A percentile compares a stretch with the other conserved stretches of the same genome.
These are phyloP conservation scores for Porites divaricata DNA, from an alignment of 92 coral and sea anemone genomes.

Conservation along the genomic window DNA sequence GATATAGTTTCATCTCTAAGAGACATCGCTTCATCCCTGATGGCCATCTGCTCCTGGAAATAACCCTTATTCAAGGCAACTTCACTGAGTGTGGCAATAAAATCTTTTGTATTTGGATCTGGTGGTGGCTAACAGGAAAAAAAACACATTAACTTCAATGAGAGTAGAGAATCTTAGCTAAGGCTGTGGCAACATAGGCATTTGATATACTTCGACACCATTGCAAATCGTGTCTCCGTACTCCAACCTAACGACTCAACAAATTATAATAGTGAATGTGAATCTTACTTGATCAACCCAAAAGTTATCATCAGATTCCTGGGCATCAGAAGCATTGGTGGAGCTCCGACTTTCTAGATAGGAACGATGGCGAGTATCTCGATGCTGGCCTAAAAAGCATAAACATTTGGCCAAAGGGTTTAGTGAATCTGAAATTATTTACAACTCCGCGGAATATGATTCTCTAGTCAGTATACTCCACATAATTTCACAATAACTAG, in stretches of 20 bases:
- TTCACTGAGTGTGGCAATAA: constrained; percentile 95
- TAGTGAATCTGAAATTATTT: background rate
- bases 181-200: no score
- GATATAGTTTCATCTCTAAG: constrained; percentile 79
- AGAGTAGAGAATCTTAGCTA: background rate
- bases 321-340: constrained; percentile 87
- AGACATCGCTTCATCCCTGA: constrained; percentile 85
- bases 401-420: background rate
- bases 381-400: constrained; percentile 67
- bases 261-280: no score
- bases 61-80: constrained; percentile 95
- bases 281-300: constrained; percentile 81
- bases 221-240: no score
- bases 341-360: constrained; percentile 82
- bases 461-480: no score
- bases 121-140: constrained; percentile 70
- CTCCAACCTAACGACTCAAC: no score
- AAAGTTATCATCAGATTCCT: constrained; percentile 91
- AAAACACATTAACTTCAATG: no score
- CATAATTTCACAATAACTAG: no score
- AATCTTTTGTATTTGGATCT: constrained; percentile 88
- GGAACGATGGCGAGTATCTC: constrained; percentile 72
- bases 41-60: constrained; percentile 95
- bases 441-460: background rate
- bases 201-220: no score